A percentile compares a stretch with the other conserved stretches of the same genome.
Conservation (phyloP, 2,113 vertebrate species). For the Pseudorasbora parva region DNA sequence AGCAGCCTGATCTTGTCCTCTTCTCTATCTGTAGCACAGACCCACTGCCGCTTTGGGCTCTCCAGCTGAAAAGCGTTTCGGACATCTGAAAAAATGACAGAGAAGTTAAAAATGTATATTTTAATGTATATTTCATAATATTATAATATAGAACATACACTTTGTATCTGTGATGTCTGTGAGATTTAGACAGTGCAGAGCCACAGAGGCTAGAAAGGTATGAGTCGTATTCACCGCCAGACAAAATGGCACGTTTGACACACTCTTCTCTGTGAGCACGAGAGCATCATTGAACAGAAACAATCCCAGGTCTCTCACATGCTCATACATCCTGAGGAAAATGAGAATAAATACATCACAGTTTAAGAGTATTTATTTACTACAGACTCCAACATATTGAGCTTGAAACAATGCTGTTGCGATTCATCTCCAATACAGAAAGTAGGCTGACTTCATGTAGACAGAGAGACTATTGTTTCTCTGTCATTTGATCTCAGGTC, state of each 20-base stretch:
- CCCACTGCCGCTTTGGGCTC: conserved; percentile 75
- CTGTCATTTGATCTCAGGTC: conserved; percentile 34
- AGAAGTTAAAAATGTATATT: neutral
- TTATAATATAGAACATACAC: conserved; percentile 67
- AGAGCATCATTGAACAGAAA: conserved; percentile 83
- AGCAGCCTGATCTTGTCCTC: conserved; percentile 77
- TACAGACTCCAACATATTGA: conserved; percentile 2
- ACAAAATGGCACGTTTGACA: conserved; percentile 74
- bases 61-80: conserved; percentile 79
- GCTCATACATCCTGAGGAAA: conserved; percentile 71
- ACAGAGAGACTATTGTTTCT: neutral
- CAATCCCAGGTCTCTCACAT: conserved; percentile 74
- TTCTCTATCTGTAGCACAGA: conserved; percentile 73
- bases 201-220: conserved; percentile 80
- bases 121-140: too few relatives aligned
- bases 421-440: neutral
- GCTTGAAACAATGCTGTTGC: neutral
- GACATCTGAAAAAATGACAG: conserved; percentile 69
- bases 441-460: neutral
- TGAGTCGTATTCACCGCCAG: conserved; percentile 66
- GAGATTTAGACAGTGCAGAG: conserved; percentile 71
- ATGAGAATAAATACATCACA: neutral
- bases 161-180: conserved; percentile 78
- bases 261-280: conserved; percentile 67
- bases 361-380: neutral